Base-by-base conservation (phyloP, 2,888 invertebrate species). In the Hybos culiciformis region DNA sequence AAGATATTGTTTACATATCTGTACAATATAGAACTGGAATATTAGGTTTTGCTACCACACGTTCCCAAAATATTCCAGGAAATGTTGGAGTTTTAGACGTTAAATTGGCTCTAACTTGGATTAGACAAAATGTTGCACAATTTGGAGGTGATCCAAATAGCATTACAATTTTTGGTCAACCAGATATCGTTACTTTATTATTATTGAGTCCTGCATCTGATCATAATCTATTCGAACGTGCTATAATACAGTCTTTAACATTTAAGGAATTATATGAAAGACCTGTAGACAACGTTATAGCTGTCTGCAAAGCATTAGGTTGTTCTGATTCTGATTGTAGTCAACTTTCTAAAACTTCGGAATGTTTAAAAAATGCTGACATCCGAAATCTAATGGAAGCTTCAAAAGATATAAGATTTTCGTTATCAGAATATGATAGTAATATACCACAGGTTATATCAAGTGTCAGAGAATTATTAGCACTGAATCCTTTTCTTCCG, bases 101-200 rank as follows among this genome's bases (percentile, higher is more conserved):
- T 33, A 51, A 69, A 3, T 45, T 69, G 34, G 73, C 71, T 0
- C 51, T 74, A 18, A 51, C 68, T 37, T 75, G 74, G 74, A 68
- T 73, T 6, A 63, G 68, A 38, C 55, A 62, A 17, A 58, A 73
- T 50, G 71, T 73, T 17, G 48, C 51, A 9, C 41, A 52, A 8
- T 74, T 74, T 48, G 71, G 73, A 14, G 74, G 74, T 3, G 66
- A 73, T 56, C 63, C 69, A 11, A 46, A 53, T 1, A 53, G 56
- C 32, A 67, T 74, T 1, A 73, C 73, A 3, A 58, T 73, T 31
- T 66, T 70, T 45, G 72, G 73, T 2, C 71, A 74, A 52, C 72
- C 72, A 47, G 63, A 58, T 4, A 64, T 72, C 1, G 66, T 69
- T 0, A 67, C 68, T 7, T 56, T 67, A 2, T 54, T 72, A 41